Base-by-base conservation (phyloP, 2,888 invertebrate genomes). In the Lagria hirta region DNA sequence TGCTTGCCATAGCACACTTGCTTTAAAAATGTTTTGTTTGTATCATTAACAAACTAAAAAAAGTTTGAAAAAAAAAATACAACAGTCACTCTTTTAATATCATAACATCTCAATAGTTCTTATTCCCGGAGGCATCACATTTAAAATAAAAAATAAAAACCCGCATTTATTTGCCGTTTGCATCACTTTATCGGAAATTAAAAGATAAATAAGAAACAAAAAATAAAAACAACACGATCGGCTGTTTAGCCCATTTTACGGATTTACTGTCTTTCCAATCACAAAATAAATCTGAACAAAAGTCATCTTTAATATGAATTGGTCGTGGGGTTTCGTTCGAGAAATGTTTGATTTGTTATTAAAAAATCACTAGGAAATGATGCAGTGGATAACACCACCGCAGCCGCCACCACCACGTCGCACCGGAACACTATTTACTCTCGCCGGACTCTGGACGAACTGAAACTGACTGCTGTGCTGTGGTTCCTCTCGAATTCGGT, bases 61-160 rank as follows among this genome's bases (percentile, higher is more conserved):
- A 68, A 60, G 60, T 57, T 42, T 38, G 50, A 68, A 68, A 62
- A 58, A 61, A 65, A 69, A 69, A 68, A 67, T 61, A 72, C 70
- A 67, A 69, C 68, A 48, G 58, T 61, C 69, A 70, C 71, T 66
- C 60, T 53, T 64, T 66, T 57, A 68, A 60, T 69, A 66, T 72
- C 71, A 72, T 71, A 70, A 71, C 71, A 71, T 72, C 57, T 64
- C 67, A 63, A 66, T 47, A 55, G 65, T 66, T 65, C 60, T 66
- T 58, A 60, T 55, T 65, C 63, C 65, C 51, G 64, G 65, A 49
- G 66, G 64, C 52, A 57, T 55, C 51, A 57, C 52, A 57, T 57
- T 57, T 21, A 49, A 57, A 58, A 57, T 47, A 41, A 51, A 57
- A 49, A 55, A 54, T 30, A 49, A 49, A 55, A n/a, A n/a, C n/a